phyloP scores from a whole-genome alignment of 2,113 vertebrate species.

The Spea multiplicata region DNA sequence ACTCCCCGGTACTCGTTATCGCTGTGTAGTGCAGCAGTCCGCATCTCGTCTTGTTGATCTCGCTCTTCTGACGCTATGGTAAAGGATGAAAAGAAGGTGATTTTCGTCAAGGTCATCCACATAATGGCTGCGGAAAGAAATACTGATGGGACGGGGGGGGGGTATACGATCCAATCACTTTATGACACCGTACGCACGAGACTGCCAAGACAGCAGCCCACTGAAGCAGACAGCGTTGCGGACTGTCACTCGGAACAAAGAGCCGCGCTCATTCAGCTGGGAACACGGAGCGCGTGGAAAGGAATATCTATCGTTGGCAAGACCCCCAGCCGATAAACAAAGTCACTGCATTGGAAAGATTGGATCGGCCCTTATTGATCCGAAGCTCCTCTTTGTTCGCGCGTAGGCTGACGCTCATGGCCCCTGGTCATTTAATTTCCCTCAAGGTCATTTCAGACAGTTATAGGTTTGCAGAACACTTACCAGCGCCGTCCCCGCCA shows the following conservation, averaged over 20 bases:
- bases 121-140: slow-evolving; percentile 15
- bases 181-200: slow-evolving; percentile 26
- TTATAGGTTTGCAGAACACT: background rate
- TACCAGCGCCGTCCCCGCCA: background rate
- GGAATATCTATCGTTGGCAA: slow-evolving; percentile 27
- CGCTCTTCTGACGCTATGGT: too few relatives aligned
- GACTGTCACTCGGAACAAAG: slow-evolving; percentile 41
- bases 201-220: slow-evolving; percentile 5
- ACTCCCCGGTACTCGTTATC: background rate
- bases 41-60: background rate
- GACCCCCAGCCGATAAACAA: slow-evolving; percentile 34
- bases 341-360: slow-evolving; percentile 11
- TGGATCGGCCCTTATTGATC: slow-evolving; percentile 39
- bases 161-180: slow-evolving; percentile 3
- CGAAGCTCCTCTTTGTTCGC: slow-evolving; percentile 18
- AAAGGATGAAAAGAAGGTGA: background rate
- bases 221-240: slow-evolving; percentile 17
- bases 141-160: slow-evolving; percentile 7
- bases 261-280: slow-evolving; percentile 28
- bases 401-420: slow-evolving; percentile 3
- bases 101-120: slow-evolving; percentile 22
- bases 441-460: slow-evolving; percentile 23
- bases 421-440: background rate
- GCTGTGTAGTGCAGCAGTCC: background rate
- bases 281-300: slow-evolving; percentile 18